phyloP scores from a whole-genome alignment of 2,113 vertebrate genomes.

The Hystrix brachyura region DNA sequence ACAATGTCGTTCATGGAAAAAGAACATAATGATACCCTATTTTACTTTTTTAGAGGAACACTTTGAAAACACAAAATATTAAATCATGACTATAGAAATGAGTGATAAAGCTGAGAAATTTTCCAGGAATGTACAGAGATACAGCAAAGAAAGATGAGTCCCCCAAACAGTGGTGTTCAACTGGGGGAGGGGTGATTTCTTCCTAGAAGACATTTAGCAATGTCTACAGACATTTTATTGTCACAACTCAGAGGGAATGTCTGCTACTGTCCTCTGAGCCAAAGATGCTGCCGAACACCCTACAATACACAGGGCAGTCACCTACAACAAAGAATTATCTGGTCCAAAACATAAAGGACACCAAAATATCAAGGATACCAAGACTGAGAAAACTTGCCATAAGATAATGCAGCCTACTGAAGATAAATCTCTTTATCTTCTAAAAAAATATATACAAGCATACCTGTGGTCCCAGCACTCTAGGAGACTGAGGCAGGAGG shows the following conservation, averaged over 20 bases:
- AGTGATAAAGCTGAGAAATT: conserved; percentile 17
- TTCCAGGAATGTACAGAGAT: background rate
- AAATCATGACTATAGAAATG: background rate
- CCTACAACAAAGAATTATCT: background rate
- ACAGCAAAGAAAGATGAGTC: conserved; percentile 12
- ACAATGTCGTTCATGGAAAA: background rate
- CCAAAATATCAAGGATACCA: background rate
- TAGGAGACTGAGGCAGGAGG: background rate
- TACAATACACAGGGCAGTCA: background rate
- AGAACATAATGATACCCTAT: background rate
- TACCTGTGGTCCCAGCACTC: background rate
- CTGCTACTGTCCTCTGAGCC: background rate
- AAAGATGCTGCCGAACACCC: background rate
- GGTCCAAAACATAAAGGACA: background rate
- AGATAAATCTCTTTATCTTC: background rate
- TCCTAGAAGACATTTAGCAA: background rate
- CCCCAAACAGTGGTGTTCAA: background rate
- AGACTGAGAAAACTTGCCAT: background rate
- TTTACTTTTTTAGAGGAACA: conserved; percentile 23
- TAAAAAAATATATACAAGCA: background rate
- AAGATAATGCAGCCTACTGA: background rate
- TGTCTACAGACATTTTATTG: background rate
- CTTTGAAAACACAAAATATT: background rate
- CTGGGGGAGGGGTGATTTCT: background rate
- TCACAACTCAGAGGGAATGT: background rate